phyloP scores from a whole-genome alignment of 1,140 invertebrate genomes.

The Meloidogyne hapla region DNA sequence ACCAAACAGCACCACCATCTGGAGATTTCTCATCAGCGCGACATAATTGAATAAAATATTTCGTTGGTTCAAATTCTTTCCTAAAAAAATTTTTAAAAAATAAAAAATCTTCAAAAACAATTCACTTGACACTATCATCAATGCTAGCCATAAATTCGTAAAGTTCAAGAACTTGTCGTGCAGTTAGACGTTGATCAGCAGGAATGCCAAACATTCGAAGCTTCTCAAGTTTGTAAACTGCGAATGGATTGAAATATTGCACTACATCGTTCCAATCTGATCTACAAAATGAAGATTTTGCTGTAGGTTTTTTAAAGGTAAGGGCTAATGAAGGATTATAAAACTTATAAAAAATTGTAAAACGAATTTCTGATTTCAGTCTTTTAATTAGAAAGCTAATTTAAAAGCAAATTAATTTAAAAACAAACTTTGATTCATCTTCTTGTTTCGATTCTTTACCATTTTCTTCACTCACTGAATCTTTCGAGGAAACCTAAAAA shows the following conservation, averaged over 20 bases:
- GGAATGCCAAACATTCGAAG: conserved; percentile 62
- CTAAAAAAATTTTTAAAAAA: conserved; percentile 32
- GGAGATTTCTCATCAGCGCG: neutral
- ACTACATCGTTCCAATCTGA: conserved; percentile 31
- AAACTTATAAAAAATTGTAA: too few species aligned
- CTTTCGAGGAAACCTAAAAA: conserved; percentile 35
- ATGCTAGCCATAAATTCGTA: conserved; percentile 57
- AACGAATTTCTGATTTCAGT: neutral
- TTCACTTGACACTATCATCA: conserved; percentile 49
- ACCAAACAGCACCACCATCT: conserved; percentile 48
- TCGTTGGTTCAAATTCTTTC: conserved; percentile 57
- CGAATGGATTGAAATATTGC: conserved; percentile 56
- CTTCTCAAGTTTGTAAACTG: conserved; percentile 62
- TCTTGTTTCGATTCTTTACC: neutral
- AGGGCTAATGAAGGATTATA: too few species aligned
- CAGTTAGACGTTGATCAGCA: conserved; percentile 61
- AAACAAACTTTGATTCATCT: neutral
- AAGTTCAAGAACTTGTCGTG: conserved; percentile 57
- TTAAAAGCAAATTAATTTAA: neutral
- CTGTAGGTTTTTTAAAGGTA: too few species aligned
- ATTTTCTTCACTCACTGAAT: conserved; percentile 19
- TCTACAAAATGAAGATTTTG: conserved; percentile 11
- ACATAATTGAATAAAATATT: conserved; percentile 46
- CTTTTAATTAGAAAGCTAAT: neutral
- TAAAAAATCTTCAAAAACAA: neutral